Conservation (phyloP, 1,140 invertebrate species). For the Macrotrachela quadricornifera region DNA sequence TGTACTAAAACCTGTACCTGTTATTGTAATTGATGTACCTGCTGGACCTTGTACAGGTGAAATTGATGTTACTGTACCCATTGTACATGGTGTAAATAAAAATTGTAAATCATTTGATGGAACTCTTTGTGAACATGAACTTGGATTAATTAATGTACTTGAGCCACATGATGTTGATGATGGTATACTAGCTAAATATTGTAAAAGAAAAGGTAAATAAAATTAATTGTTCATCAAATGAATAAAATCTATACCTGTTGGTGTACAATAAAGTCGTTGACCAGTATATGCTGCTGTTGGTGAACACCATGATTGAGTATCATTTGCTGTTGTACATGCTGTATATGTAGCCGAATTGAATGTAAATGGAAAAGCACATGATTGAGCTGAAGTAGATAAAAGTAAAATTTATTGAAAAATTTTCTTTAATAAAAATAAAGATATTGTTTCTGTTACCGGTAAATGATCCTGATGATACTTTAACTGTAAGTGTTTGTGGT, state of each 20-base stretch:
- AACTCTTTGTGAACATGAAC: conserved; percentile 2
- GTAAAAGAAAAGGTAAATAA: background rate
- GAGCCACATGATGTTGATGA: background rate
- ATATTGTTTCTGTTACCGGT: background rate
- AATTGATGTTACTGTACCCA: conserved; percentile 12
- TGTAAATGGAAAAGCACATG: conserved; percentile 3
- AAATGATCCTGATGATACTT: conserved; percentile 5
- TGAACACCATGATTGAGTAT: background rate
- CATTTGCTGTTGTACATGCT: background rate
- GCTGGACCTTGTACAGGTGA: conserved; percentile 10
- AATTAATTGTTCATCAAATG: no score
- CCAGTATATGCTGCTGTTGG: background rate
- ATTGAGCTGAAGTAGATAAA: conserved; percentile 2
- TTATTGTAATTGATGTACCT: conserved; percentile 10
- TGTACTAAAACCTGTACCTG: conserved; percentile 13
- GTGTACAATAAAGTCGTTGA: background rate
- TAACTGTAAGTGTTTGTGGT: conserved; percentile 6
- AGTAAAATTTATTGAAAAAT: background rate
- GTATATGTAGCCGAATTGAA: background rate
- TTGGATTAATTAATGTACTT: background rate
- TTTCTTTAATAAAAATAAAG: background rate
- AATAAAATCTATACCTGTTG: background rate
- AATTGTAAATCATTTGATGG: conserved; percentile 8
- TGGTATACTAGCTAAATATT: background rate
- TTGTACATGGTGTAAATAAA: conserved; percentile 12